Evolutionary conservation across 2,113 vertebrate species (phyloP).

Genomic region (Myrmecophaga tridactyla): DNA sequence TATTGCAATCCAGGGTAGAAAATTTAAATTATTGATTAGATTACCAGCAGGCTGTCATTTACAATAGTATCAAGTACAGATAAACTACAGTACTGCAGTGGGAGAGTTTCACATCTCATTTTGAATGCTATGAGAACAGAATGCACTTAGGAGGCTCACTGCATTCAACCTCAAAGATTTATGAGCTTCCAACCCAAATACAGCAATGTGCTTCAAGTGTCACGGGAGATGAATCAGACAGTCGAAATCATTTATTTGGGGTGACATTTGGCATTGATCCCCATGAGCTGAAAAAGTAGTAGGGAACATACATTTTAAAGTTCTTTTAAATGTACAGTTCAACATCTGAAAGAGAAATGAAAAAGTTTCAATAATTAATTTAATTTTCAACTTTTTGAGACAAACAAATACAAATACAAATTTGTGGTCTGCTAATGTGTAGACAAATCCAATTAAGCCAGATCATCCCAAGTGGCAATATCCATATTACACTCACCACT

Average conservation of each 20-base stretch:
- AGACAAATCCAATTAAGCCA: neutral
- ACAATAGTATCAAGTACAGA: constrained; percentile 27
- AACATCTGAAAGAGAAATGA: neutral
- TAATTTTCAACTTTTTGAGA: neutral
- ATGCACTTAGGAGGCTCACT: constrained; percentile 14
- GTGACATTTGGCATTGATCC: constrained; percentile 2
- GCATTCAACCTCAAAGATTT: constrained; percentile 48
- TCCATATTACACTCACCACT: neutral
- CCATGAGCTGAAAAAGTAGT: neutral
- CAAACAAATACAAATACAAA: neutral
- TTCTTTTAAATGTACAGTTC: neutral
- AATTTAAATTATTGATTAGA: constrained; percentile 58
- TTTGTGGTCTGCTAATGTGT: neutral
- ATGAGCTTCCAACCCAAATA: constrained; percentile 49
- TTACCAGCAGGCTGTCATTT: constrained; percentile 54
- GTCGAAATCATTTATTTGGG: neutral
- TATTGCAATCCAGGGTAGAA: constrained; percentile 1
- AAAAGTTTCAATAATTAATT: neutral
- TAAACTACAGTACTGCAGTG: neutral
- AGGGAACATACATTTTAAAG: neutral
- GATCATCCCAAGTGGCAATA: neutral
- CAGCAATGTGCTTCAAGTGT: neutral
- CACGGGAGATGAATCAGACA: neutral
- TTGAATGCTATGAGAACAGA: constrained; percentile 35
- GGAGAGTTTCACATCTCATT: neutral